Conservation (phyloP, 1,140 invertebrate species). For the Antheraea pernyi region DNA sequence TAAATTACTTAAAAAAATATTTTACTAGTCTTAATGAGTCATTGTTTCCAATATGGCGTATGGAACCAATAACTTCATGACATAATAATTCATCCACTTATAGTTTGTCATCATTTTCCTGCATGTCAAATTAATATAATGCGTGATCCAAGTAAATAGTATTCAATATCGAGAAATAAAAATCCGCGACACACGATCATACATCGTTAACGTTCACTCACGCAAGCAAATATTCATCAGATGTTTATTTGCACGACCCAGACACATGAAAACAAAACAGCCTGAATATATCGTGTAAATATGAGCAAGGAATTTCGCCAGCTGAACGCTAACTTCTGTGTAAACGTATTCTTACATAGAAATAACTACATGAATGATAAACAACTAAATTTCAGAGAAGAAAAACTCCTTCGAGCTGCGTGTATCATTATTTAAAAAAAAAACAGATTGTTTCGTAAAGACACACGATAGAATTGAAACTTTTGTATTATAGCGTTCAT, state of each 20-base stretch:
- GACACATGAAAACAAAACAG: background rate
- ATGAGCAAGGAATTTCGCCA: background rate
- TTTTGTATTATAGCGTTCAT: too few species aligned
- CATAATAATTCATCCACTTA: too few species aligned
- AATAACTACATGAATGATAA: background rate
- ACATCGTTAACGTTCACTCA: background rate
- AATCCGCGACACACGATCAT: background rate
- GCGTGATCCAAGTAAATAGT: background rate
- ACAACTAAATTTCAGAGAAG: too few species aligned
- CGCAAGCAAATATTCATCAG: background rate
- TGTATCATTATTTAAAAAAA: too few species aligned
- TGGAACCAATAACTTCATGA: too few species aligned
- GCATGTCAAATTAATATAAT: background rate
- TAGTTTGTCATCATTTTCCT: background rate
- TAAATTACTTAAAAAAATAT: too few species aligned
- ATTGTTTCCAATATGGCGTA: too few species aligned
- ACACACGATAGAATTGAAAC: too few species aligned
- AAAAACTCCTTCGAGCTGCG: too few species aligned
- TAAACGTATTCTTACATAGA: background rate
- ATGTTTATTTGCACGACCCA: background rate
- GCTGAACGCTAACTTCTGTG: background rate
- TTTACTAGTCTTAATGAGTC: too few species aligned
- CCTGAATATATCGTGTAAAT: background rate
- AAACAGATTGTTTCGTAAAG: too few species aligned
- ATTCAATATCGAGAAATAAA: background rate